These are phyloP conservation scores for Wasmannia auropunctata DNA, from an alignment of 1,140 invertebrate species.

Conservation along the genomic window DNA sequence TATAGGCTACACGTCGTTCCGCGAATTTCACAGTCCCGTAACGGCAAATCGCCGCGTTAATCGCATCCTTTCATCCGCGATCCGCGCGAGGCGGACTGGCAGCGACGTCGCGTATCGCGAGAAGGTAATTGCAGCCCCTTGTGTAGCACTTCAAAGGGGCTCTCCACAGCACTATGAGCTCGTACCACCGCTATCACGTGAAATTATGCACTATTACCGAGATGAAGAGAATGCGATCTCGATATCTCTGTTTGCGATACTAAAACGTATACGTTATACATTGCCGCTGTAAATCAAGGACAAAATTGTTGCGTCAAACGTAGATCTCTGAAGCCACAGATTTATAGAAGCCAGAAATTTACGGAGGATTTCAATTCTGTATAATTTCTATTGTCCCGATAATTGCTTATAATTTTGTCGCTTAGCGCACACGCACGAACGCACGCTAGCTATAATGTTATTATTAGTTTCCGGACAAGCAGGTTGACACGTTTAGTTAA, in stretches of 20 bases:
- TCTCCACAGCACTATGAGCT: constrained; percentile 17
- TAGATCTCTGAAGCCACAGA: neutral
- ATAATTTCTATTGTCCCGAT: neutral
- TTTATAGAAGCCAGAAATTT: no score
- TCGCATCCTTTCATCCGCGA: constrained; percentile 47
- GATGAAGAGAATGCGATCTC: constrained; percentile 6
- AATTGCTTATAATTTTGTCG: neutral
- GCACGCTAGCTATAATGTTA: neutral
- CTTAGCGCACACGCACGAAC: neutral
- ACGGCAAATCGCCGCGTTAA: constrained; percentile 40
- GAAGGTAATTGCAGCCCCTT: constrained; percentile 36
- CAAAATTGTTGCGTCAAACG: neutral
- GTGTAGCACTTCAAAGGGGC: constrained; percentile 31
- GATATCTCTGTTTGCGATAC: neutral
- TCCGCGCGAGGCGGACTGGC: neutral
- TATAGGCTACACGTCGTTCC: neutral
- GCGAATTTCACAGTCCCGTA: constrained; percentile 5
- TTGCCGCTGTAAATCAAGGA: neutral
- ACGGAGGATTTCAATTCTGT: neutral
- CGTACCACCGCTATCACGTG: neutral
- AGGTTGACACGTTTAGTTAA: constrained; percentile 25
- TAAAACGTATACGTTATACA: neutral
- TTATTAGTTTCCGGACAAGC: neutral
- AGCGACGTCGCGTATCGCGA: constrained; percentile 42
- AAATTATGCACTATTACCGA: constrained; percentile 14